Evolutionary conservation across 2,113 vertebrate species (phyloP).

Genomic region (Ovis canadensis): DNA sequence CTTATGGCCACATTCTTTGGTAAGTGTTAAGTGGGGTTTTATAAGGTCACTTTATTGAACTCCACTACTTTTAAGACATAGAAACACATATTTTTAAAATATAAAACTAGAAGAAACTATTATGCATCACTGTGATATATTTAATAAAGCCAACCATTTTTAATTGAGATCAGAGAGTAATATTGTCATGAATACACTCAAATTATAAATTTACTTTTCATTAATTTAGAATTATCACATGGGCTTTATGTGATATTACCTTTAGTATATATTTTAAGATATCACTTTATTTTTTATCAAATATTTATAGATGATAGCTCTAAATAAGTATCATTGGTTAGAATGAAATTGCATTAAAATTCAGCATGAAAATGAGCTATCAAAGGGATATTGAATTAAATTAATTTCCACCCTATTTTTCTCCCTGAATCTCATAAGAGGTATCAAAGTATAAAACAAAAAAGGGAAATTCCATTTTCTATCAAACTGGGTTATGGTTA

Average conservation of each 20-base stretch:
- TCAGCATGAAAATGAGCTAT: not conserved
- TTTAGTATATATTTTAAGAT: not conserved
- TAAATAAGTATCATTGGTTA: not conserved
- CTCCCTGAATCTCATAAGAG: not conserved
- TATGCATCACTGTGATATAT: not conserved
- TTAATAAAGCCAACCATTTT: not conserved
- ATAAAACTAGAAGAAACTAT: not conserved
- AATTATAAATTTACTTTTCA: not conserved
- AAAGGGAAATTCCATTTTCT: not conserved
- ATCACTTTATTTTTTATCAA: not conserved
- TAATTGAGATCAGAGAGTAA: not conserved
- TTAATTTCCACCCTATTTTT: not conserved
- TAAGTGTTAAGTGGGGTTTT: not conserved
- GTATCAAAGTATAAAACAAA: not conserved
- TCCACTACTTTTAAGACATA: slow-evolving; percentile 22
- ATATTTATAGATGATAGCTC: not conserved
- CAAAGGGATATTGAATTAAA: not conserved
- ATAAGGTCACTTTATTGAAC: not conserved
- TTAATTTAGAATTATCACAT: not conserved
- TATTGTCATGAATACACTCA: not conserved
- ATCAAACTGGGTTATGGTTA: not conserved
- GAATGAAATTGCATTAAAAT: not conserved
- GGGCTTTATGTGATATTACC: not conserved
- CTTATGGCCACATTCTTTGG: not conserved
- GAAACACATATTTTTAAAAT: not conserved